Evolutionary conservation across 1,140 invertebrate species (phyloP).

Genomic region (Acromyrmex echinatior): DNA sequence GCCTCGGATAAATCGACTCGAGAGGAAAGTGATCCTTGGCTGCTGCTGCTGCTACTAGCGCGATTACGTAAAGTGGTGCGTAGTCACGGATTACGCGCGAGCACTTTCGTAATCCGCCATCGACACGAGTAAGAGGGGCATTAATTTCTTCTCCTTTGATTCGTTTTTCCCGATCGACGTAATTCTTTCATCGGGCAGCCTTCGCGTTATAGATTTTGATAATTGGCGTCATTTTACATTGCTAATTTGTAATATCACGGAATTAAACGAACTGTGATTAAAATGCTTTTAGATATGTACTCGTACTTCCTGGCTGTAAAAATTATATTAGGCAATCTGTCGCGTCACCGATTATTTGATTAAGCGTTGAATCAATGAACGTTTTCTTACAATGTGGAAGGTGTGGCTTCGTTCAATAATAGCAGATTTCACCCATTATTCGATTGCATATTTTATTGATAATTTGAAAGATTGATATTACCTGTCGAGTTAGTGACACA

Average conservation of each 20-base stretch:
- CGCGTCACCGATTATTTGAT: conserved; percentile 5
- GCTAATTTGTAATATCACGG: conserved; percentile 1
- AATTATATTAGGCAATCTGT: not conserved
- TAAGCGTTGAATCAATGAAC: conserved; percentile 28
- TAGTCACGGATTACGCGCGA: conserved; percentile 53
- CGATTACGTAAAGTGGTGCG: conserved; percentile 52
- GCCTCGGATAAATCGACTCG: conserved; percentile 26
- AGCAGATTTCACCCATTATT: not conserved
- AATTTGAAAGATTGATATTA: not conserved
- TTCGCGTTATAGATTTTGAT: conserved; percentile 22
- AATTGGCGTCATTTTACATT: conserved; percentile 10
- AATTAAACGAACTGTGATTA: conserved; percentile 4
- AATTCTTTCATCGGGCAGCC: conserved; percentile 11
- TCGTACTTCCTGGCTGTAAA: not conserved
- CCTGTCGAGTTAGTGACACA: conserved; percentile 20
- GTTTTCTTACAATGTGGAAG: conserved; percentile 3
- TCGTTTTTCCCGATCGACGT: conserved; percentile 21
- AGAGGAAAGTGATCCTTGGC: conserved; percentile 63
- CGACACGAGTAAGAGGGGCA: conserved; percentile 21
- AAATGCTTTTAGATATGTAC: not conserved
- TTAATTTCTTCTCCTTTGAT: conserved; percentile 40
- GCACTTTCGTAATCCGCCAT: conserved; percentile 44
- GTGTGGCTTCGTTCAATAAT: not conserved
- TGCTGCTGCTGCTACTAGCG: conserved; percentile 33
- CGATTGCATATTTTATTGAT: not conserved